A percentile compares a stretch with the other conserved stretches of the same genome.
Conservation (phyloP, 2,113 vertebrate species). For the Deroptyus accipitrinus region DNA sequence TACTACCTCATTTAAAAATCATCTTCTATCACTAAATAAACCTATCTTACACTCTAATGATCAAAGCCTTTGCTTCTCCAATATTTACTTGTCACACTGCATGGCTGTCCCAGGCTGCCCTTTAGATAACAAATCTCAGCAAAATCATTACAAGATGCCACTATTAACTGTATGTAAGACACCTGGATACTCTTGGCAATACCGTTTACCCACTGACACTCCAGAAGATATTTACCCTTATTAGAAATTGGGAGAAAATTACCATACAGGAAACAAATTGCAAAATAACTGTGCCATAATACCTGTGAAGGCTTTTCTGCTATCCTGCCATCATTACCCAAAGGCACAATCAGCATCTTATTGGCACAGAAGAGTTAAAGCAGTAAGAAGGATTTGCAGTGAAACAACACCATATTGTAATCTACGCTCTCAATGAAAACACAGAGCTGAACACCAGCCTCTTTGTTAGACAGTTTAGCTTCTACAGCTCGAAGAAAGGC, state of each 20-base stretch:
- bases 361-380: background rate
- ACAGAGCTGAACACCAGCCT: constrained; percentile 5
- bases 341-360: background rate
- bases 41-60: background rate
- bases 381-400: background rate
- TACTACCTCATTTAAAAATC: background rate
- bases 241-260: background rate
- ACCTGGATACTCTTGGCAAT: background rate
- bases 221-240: background rate
- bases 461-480: background rate
- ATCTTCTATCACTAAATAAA: background rate
- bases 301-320: background rate
- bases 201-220: background rate
- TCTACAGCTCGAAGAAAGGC: background rate
- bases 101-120: background rate
- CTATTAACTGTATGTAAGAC: fast-evolving
- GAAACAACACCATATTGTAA: constrained; percentile 14
- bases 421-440: background rate
- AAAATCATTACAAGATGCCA: fast-evolving
- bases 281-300: background rate
- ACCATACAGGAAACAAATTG: background rate
- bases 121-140: background rate
- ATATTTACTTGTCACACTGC: background rate
- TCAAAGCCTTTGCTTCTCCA: background rate
- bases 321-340: fast-evolving